Evolutionary conservation across 1,140 invertebrate species (phyloP).

Genomic region (Polyergus mexicanus): DNA sequence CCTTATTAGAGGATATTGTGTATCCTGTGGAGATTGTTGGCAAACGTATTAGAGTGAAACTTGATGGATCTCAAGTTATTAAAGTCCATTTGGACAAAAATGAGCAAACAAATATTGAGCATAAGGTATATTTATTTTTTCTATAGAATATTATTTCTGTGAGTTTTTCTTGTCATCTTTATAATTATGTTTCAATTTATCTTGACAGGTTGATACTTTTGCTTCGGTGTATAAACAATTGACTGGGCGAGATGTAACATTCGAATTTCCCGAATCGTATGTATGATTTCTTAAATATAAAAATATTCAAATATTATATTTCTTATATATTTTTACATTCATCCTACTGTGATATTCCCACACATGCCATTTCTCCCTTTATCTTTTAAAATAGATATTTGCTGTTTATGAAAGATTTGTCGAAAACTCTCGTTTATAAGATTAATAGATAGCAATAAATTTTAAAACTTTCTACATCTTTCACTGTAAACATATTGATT

Average conservation of each 20-base stretch:
- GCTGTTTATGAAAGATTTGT: too few relatives aligned
- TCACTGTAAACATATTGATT: too few relatives aligned
- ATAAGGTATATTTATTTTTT: conserved; percentile 92
- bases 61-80: conserved; percentile 98
- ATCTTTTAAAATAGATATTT: not conserved
- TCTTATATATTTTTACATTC: conserved; percentile 1
- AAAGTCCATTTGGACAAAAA: conserved; percentile 99
- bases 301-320: conserved; percentile 74
- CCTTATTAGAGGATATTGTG: conserved; percentile 98
- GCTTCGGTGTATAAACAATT: conserved; percentile 99
- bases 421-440: too few relatives aligned
- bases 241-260: conserved; percentile 99
- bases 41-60: conserved; percentile 97
- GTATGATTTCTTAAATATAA: conserved; percentile 90
- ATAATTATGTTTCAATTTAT: conserved; percentile 55
- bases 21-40: conserved; percentile 99
- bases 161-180: not conserved
- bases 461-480: too few relatives aligned
- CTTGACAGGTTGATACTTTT: conserved; percentile 97
- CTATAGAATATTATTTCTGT: not conserved
- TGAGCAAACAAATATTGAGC: conserved; percentile 99
- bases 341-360: not conserved
- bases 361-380: not conserved
- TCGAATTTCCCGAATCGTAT: conserved; percentile 99
- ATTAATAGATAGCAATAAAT: too few relatives aligned